Conservation (phyloP, 2,113 vertebrate species). For the Galeopterus variegatus region DNA sequence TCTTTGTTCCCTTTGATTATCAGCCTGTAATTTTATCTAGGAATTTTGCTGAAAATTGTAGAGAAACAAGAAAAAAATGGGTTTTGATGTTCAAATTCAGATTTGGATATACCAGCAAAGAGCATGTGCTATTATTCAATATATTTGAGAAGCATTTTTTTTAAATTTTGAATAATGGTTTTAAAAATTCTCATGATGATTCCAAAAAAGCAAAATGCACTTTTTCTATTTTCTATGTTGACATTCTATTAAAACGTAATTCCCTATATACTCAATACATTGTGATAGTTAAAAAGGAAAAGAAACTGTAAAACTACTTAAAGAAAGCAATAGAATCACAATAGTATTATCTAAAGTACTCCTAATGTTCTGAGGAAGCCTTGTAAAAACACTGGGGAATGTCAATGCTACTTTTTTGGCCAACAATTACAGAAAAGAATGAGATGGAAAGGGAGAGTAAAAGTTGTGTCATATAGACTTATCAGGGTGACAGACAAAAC, state of each 20-base stretch:
- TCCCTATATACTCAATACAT: not conserved
- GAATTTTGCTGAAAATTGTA: slow-evolving; percentile 66
- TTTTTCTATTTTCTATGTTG: slow-evolving; percentile 17
- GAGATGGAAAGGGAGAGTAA: not conserved
- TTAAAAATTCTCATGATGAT: slow-evolving; percentile 49
- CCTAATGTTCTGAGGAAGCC: not conserved
- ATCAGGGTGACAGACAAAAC: not conserved
- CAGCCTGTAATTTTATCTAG: slow-evolving; percentile 48
- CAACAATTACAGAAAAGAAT: not conserved
- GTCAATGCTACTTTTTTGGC: not conserved
- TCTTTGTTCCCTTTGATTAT: not conserved
- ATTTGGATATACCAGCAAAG: slow-evolving; percentile 1
- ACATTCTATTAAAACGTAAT: not conserved
- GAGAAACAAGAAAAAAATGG: slow-evolving; percentile 57
- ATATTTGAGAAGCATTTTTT: slow-evolving; percentile 56
- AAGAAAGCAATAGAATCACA: slow-evolving; percentile 18
- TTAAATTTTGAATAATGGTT: not conserved
- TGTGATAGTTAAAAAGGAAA: not conserved
- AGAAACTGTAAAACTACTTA: not conserved
- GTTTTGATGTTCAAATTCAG: slow-evolving; percentile 17
- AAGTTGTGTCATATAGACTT: not conserved
- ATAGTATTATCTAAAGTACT: not conserved
- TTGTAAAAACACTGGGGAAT: not conserved
- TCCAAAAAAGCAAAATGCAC: not conserved
- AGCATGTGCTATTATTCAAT: slow-evolving; percentile 6